Conservation (phyloP, 2,888 invertebrate genomes). For the Osmoderma eremita region DNA sequence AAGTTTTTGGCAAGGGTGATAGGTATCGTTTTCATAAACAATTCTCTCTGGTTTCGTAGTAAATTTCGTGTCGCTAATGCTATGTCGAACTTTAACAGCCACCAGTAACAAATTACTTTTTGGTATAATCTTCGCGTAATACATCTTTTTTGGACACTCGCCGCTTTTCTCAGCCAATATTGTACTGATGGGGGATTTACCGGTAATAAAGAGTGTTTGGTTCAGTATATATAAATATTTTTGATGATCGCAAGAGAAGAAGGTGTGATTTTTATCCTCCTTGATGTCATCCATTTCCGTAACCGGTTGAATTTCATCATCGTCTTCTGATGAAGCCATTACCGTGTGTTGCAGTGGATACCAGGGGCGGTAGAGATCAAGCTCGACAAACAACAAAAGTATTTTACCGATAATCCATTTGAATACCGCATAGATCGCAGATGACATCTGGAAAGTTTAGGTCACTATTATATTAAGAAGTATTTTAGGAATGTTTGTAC, state of each 20-base stretch:
- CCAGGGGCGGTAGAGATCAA: constrained; percentile 54
- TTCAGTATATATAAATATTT: constrained; percentile 77
- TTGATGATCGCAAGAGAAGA: constrained; percentile 78
- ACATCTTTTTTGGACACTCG: constrained; percentile 67
- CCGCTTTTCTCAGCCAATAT: constrained; percentile 39
- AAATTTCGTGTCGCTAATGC: constrained; percentile 62
- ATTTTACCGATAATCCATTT: constrained; percentile 64
- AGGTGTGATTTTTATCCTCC: constrained; percentile 49
- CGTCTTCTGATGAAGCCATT: constrained; percentile 34
- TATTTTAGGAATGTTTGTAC: constrained; percentile 10
- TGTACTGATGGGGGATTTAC: too few species aligned
- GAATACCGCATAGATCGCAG: constrained; percentile 58
- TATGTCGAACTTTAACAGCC: constrained; percentile 70
- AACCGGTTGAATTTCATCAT: constrained; percentile 52
- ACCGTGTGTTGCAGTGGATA: constrained; percentile 40
- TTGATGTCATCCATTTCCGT: constrained; percentile 56
- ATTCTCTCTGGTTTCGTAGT: constrained; percentile 67
- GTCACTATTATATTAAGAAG: neutral
- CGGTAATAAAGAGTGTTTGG: constrained; percentile 64
- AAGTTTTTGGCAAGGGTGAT: constrained; percentile 80
- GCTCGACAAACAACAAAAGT: constrained; percentile 58
- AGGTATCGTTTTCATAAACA: constrained; percentile 63
- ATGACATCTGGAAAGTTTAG: constrained; percentile 61
- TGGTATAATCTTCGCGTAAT: constrained; percentile 77
- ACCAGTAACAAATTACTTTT: constrained; percentile 83